Evolutionary conservation across 2,797 vertebrate species (phyloP).

Genomic region (Lateolabrax maculatus): DNA sequence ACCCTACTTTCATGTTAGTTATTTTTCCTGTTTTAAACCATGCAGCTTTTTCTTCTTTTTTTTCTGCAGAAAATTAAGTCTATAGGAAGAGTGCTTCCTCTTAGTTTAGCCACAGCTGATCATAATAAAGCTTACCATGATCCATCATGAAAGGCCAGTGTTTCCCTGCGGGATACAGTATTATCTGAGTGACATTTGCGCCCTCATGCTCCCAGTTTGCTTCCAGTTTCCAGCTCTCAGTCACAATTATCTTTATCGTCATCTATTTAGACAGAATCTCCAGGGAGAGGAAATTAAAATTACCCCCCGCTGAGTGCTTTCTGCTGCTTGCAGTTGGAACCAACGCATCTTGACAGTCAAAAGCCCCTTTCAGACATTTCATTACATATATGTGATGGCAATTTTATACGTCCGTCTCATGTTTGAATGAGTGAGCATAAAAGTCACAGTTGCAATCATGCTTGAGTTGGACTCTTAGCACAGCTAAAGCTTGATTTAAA

Average conservation of each 20-base stretch:
- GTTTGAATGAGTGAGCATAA: slow-evolving; percentile 1
- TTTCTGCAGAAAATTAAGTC: background rate
- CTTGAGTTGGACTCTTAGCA: background rate
- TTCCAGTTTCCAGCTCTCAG: slow-evolving; percentile 51
- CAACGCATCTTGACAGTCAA: slow-evolving; percentile 9
- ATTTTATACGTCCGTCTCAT: background rate
- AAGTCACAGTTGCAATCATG: background rate
- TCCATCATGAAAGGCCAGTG: slow-evolving; percentile 49
- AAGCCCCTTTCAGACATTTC: background rate
- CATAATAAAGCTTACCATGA: slow-evolving; percentile 42
- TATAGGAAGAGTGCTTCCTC: slow-evolving; percentile 1
- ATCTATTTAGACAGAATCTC: slow-evolving; percentile 48
- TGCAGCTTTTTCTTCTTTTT: background rate
- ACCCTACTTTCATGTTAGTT: slow-evolving; percentile 31
- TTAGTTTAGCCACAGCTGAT: slow-evolving; percentile 29
- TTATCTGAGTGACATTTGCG: slow-evolving; percentile 61
- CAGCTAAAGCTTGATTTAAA: background rate
- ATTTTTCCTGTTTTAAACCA: slow-evolving; percentile 4
- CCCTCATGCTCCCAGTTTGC: slow-evolving; percentile 51
- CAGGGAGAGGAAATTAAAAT: slow-evolving; percentile 49
- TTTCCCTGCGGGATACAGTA: slow-evolving; percentile 32
- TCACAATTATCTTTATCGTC: slow-evolving; percentile 57
- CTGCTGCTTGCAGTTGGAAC: background rate
- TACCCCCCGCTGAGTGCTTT: background rate
- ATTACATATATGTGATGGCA: background rate